Conservation (phyloP, 53 echinoderm and acorn worm species). For the Glandiceps talaboti region DNA sequence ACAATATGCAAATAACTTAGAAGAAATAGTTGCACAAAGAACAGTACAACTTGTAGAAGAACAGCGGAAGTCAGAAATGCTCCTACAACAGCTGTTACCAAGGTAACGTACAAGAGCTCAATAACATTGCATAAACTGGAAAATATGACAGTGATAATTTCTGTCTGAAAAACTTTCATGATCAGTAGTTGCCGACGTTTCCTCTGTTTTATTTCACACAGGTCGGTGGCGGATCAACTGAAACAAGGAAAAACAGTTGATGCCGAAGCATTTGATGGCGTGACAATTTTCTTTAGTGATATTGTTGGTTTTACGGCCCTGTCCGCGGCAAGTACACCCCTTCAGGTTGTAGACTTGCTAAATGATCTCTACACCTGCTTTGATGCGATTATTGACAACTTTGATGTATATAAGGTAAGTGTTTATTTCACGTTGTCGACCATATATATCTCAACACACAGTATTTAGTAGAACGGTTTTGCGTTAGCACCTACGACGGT, state of each 20-base stretch:
- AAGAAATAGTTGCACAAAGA: conserved; percentile 54
- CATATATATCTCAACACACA: too few relatives aligned
- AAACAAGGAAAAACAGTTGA: background rate
- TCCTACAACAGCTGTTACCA: conserved; percentile 76
- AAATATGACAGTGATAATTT: background rate
- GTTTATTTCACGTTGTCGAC: too few relatives aligned
- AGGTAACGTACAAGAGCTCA: conserved; percentile 23
- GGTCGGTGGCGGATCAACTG: background rate
- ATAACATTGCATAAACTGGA: background rate
- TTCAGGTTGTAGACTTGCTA: conserved; percentile 57
- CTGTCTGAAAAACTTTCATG: too few relatives aligned
- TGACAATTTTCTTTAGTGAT: background rate
- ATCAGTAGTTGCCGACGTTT: too few relatives aligned
- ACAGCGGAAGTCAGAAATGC: conserved; percentile 65
- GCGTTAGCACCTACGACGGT: too few relatives aligned
- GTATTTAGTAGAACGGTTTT: too few relatives aligned
- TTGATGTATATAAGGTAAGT: conserved; percentile 88
- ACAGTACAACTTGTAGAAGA: conserved; percentile 78
- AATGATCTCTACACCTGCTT: conserved; percentile 91
- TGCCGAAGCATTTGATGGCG: background rate
- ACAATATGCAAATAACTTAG: conserved; percentile 64
- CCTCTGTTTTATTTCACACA: too few relatives aligned
- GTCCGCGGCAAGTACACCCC: background rate
- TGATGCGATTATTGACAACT: conserved; percentile 53
- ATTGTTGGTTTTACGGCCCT: background rate